Evolutionary conservation across 2,113 vertebrate genomes (phyloP), one percentile per base, ranked within the genome.

Genomic region (Hystrix brachyura): DNA sequence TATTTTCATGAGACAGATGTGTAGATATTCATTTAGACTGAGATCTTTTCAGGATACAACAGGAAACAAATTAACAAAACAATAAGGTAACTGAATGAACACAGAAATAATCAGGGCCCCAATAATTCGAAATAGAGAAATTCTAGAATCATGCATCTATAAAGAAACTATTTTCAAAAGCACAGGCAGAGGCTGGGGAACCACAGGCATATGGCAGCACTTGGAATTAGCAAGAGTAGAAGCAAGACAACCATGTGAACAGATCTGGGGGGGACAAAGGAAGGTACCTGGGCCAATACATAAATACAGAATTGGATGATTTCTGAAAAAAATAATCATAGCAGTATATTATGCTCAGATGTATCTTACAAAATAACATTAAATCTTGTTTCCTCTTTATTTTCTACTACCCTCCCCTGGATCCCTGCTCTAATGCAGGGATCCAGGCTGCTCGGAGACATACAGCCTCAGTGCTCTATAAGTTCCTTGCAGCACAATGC

Each of bases 121-220:
- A 46, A 43, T 38, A 46, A 88, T 57, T 93, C 62, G 86, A 91
- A 93, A 15, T 12, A 69, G 51, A 84, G 94, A 67, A 48, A 23
- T 74, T 80, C 32, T 34, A 48, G 46, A 8, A 84, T 7, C 1
- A 9, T 38, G 69, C n/a, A 48, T 60, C 90, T 67, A 43, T 13
- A 84, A 90, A 51, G 64, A 32, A 51, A 91, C 48, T 29, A 34
- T 84, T 59, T 81, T 76, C 19, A 19, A 71, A 86, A 76, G 19
- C 14, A 3, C 43, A 25, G 51, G 14, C 15, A 81, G 51, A 64
- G 0, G 1, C 34, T 4, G 14, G 11, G 3, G 19, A 64, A 48
- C 10, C 14, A 11, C 4, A 29, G 29, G 12, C 57, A 72, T 3
- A 13, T 0, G 14, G 0, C 1, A 43, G 10, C 17, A 4, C 23